phyloP scores from a whole-genome alignment of 2,888 invertebrate species.

The Cheilosia vulpina region DNA sequence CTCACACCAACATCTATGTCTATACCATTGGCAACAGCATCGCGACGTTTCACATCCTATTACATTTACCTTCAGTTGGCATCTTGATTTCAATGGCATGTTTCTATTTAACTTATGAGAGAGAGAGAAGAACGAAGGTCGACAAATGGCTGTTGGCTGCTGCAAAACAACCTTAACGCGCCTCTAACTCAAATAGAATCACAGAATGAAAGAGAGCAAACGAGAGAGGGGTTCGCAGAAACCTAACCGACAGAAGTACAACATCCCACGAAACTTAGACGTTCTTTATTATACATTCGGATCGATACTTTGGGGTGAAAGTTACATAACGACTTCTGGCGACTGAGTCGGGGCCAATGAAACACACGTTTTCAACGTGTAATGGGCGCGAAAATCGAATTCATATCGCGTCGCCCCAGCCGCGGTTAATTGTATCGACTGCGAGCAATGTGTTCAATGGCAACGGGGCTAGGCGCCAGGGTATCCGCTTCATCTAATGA shows the following conservation, averaged over 20 bases:
- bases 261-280: constrained; percentile 55
- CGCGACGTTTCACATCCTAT: constrained; percentile 33
- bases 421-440: constrained; percentile 50
- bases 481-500: constrained; percentile 20
- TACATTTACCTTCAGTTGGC: constrained; percentile 40
- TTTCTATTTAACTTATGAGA: constrained; percentile 14
- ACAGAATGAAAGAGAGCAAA: constrained; percentile 21
- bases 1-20: not conserved
- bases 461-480: not conserved
- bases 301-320: constrained; percentile 72
- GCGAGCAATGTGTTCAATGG: not conserved
- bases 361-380: constrained; percentile 34
- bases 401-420: constrained; percentile 4
- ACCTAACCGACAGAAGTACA: constrained; percentile 8
- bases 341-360: constrained; percentile 37
- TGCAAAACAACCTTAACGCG: constrained; percentile 36
- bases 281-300: constrained; percentile 38
- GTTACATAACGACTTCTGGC: constrained; percentile 66
- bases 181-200: constrained; percentile 20
- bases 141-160: constrained; percentile 22
- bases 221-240: not conserved
- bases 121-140: not conserved
- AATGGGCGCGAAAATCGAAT: constrained; percentile 58
- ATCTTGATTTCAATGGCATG: constrained; percentile 67
- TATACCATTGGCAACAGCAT: constrained; percentile 15